Evolutionary conservation across 2,797 vertebrate genomes (phyloP), one percentile per base, ranked within the genome.

Genomic region (Crax fasciolata): DNA sequence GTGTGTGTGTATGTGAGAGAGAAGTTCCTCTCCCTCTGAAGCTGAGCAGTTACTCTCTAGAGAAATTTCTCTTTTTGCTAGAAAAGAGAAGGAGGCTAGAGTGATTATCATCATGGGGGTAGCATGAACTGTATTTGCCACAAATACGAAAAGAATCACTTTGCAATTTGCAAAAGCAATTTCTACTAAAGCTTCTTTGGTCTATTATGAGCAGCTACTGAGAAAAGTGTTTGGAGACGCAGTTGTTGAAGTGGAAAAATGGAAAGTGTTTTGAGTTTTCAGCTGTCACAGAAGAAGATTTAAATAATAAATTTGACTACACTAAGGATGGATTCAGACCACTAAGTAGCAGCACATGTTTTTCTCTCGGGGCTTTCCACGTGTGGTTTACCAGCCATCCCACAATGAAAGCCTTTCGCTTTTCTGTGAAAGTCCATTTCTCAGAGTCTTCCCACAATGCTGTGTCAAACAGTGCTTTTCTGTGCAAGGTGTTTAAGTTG

Each of bases 371-470:
- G 92, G 71, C 73, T 96, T 97, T 97, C 89, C 94, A 86, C 17
- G 61, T 94, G 94, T 93, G 96, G 94, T 93, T 96, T 94, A 94
- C 95, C 89, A 96, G 87, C 71, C 41, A 24, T 32, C 82, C 96
- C 96, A 74, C 94, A 96, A 68, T 0, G 24, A 79, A 52, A 57
- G 6, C 58, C 70, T 94, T 96, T 94, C 14, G 0, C 25, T 97
- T 87, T 92, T 73, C 91, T 91, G 84, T 96, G 84, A 96, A 95
- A 96, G 9, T 73, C 48, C 12, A 2, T 73, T 93, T 93, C 80
- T 93, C 49, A 63, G 71, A 77, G 84, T 35, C 66, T 78, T 78
- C 43, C 67, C 79, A 65, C 92, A 87, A 76, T 66, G 49, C 76
- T 84, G 32, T n/a, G 80, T 8, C 41, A 57, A 74, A 51, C 0